Conservation (phyloP, 2,888 invertebrate genomes). For the Drosophila macrospina region DNA sequence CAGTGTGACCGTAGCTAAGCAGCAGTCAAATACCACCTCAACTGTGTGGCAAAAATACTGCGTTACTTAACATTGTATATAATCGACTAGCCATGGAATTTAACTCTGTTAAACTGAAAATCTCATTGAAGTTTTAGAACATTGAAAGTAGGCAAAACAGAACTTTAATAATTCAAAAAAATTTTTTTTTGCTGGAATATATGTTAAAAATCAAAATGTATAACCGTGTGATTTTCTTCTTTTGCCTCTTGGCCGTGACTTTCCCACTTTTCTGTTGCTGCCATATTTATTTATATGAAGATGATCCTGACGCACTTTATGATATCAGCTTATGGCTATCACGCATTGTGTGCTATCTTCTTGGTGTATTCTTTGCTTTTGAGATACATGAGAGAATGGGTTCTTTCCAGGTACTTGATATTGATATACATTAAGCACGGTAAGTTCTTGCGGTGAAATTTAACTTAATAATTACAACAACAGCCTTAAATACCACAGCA, state of each 20-base stretch:
- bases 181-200: neutral
- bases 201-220: neutral
- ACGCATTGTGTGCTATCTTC: neutral
- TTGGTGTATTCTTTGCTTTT: neutral
- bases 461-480: neutral
- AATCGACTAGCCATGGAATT: neutral
- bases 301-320: neutral
- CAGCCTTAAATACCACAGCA: neutral
- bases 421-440: neutral
- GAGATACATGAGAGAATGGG: neutral
- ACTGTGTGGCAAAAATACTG: slow-evolving; percentile 13
- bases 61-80: neutral
- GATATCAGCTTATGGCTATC: neutral
- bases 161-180: neutral
- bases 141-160: neutral
- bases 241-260: neutral
- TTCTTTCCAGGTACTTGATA: neutral
- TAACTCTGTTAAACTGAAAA: neutral
- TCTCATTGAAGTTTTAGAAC: neutral
- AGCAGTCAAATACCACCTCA: slow-evolving; percentile 12
- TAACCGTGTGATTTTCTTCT: neutral
- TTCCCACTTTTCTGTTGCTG: neutral
- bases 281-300: neutral
- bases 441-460: neutral
- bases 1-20: slow-evolving; percentile 30